phyloP scores from a whole-genome alignment of 2,888 invertebrate genomes.

The Apodemia duryi region DNA sequence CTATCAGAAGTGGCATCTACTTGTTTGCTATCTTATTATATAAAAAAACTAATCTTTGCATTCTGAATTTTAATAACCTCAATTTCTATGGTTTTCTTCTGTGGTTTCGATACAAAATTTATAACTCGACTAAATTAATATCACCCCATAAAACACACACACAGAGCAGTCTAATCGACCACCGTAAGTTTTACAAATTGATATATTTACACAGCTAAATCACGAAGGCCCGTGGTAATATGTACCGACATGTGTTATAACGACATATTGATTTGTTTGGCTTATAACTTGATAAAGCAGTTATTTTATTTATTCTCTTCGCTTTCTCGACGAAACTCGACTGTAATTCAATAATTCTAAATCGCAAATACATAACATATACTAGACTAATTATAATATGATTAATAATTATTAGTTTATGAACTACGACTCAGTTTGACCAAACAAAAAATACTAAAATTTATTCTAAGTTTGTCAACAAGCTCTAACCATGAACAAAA shows the following conservation, averaged over 20 bases:
- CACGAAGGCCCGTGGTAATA: constrained; percentile 40
- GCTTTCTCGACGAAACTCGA: too few species aligned
- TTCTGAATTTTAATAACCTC: neutral
- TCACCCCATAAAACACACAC: constrained; percentile 46
- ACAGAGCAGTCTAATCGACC: constrained; percentile 39
- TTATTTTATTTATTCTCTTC: neutral
- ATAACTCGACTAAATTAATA: constrained; percentile 60
- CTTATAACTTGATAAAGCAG: neutral
- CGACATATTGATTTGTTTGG: constrained; percentile 33
- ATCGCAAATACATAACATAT: too few species aligned
- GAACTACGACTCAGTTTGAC: too few species aligned
- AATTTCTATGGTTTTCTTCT: constrained; percentile 1
- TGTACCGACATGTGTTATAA: constrained; percentile 34
- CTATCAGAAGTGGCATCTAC: too few species aligned
- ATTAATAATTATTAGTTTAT: too few species aligned
- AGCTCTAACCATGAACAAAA: too few species aligned
- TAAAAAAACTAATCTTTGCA: neutral
- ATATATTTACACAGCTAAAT: constrained; percentile 54
- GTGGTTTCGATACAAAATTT: constrained; percentile 43
- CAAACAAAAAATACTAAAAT: too few species aligned
- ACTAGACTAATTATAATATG: too few species aligned
- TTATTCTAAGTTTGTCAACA: too few species aligned
- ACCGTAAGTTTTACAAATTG: constrained; percentile 50
- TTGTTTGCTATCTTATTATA: too few species aligned
- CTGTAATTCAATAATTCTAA: too few species aligned